Base-by-base conservation (phyloP, 2,797 vertebrate species). In the Propithecus perrieri region DNA sequence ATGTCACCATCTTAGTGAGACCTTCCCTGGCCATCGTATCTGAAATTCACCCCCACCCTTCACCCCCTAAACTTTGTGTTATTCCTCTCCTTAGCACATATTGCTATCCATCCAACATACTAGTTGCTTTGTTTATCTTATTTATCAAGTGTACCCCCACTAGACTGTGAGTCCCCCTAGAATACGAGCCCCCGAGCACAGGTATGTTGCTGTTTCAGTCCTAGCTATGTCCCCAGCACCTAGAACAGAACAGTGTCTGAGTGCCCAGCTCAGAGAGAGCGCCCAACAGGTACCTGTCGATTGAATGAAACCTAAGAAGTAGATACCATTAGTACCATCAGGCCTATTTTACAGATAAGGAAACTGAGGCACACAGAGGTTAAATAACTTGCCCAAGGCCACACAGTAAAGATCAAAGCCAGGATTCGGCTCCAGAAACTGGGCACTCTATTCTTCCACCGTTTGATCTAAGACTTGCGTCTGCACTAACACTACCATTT, bases 341-440 rank as follows among this genome's bases (percentile, higher is more conserved):
- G 24, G 35, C 2, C 63, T 65, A 18, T 43, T 15, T 71, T 43
- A 59, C 57, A 80, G n/a, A 59, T 65, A 5, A 55, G 91, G 30
- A 85, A 76, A 65, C n/a, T 26, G 90, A 91, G 38, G 35, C 41
- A 55, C 80, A 71, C 43, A n/a, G 41, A 71, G 38, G 15, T 46
- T 71, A 88, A 50, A 28, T 26, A 84, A 72, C 67, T 59, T 26
- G 6, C 18, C 72, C 22, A 22, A 38, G 11, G 38, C 63, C 72
- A 76, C 86, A 93, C 2, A 33, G n/a, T 57, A 72, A 93, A 93
- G 76, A 78, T 74, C 33, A 85, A 89, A 75, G 50, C 15, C 24
- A 63, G 76, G 35, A 74, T 50, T 71, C 3, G 17, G 18, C 43
- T 67, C 53, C 50, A 81, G 81, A 88, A 90, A 61, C 43, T 7